Base-by-base conservation (phyloP, 1,140 invertebrate genomes). In the Acyrthosiphon pisum region DNA sequence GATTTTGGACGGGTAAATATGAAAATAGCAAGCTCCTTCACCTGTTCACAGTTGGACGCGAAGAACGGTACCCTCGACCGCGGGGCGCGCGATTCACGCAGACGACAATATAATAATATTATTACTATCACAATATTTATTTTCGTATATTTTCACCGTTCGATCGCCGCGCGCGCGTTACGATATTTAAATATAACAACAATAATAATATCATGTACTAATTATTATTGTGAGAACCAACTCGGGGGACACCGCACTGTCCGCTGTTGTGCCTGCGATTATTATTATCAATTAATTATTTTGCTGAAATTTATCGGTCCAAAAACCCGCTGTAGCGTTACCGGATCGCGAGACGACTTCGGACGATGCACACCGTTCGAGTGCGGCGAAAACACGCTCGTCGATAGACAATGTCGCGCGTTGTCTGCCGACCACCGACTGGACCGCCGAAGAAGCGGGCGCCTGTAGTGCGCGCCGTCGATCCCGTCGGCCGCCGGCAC, bases 371-470 rank as follows among this genome's bases (percentile, higher is more conserved):
- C 48, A 89, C 4, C 35, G 35, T 37, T 48, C 37, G 3, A 7
- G 56, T 11, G 56, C 26, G 4, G 50, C 89, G 41, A 30, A 7
- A 7, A 44, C 37, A 6, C 90, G 37, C 14, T 30, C 60, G 60
- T 7, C 60, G 60, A 91, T n/a, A 91, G 60, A 81, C 90, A 91
- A 91, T 91, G 56, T 81, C 53, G 90, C 90, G 68, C 91, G 91
- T 81, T 81, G 91, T 76, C 76, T 81, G 41, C 60, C 91, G 91
- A 92, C 68, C 91, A 92, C 91, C 76, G 68, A 92, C 91, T 92
- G 91, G 76, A 81, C 76, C 76, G n/a, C 68, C 56, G 26, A 91
- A 46, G 56, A 68, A 7, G n/a, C 9, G 20, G 60, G 56, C 60
- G 90, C 90, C 60, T 37, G 48, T 53, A 30, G 87, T 56, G 22